Conservation (phyloP, 2,797 vertebrate species). For the Tenualosa ilisha region DNA sequence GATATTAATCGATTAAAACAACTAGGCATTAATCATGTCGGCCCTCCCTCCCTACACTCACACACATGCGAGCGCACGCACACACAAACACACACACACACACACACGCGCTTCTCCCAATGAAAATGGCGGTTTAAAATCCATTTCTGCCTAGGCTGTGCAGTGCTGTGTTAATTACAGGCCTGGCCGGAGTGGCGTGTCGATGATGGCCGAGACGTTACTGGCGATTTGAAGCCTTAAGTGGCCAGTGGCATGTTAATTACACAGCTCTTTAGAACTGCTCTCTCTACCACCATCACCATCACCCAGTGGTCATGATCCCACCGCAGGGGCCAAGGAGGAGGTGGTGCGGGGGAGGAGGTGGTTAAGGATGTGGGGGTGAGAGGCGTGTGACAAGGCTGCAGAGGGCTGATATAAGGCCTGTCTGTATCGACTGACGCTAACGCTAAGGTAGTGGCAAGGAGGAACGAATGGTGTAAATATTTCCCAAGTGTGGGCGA, state of each 20-base stretch:
- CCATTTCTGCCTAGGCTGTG: constrained; percentile 63
- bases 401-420: background rate
- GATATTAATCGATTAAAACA: constrained; percentile 54
- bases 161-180: constrained; percentile 55
- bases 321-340: background rate
- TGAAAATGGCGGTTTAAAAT: constrained; percentile 61
- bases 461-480: background rate
- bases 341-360: background rate
- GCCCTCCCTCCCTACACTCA: constrained; percentile 57
- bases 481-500: no score
- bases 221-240: constrained; percentile 46
- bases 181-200: constrained; percentile 40
- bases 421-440: background rate
- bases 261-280: constrained; percentile 51
- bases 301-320: background rate
- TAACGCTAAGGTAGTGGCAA: background rate
- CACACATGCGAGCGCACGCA: background rate
- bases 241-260: constrained; percentile 48
- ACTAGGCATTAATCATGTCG: constrained; percentile 62
- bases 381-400: background rate
- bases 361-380: background rate
- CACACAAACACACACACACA: background rate
- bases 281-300: constrained; percentile 38
- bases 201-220: constrained; percentile 35
- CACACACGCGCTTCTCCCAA: background rate